Evolutionary conservation across 2,797 vertebrate genomes (phyloP), one percentile per base, ranked within the genome.

Genomic region (Sebastes wilsoni): DNA sequence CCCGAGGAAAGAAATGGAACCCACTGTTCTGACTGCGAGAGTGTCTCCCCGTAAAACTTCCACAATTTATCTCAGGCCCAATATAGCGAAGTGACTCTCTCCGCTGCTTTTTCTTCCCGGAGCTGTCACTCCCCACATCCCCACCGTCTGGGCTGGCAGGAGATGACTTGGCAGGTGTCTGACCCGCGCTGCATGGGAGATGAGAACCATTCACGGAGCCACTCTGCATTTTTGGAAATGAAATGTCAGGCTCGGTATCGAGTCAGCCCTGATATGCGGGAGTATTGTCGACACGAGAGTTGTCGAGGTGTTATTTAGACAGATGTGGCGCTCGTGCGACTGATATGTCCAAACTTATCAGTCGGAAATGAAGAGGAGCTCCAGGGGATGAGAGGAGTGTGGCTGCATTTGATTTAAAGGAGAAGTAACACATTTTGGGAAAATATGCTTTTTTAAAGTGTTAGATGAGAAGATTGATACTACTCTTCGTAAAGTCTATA

Each of bases 121-220:
- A 92, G 81, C 82, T 77, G 85, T 88, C 89, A 79, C 84, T 88
- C 79, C 69, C 66, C 84, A 86, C 83, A 75, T 85, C 90, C 87
- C 87, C 80, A 73, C 69, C 28, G 66, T 85, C 80, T 85, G 72
- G 61, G 55, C 79, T 61, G 61, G 83, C 73, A 77, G 82, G 88
- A 90, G 87, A 69, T 42, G 81, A 72, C 88, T 75, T 89, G 82
- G 89, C 91, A 92, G 90, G 92, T 90, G 88, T 87, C 81, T 83
- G 82, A 81, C 87, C 87, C 27, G 30, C 70, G 28, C 87, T 54
- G 83, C 81, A 72, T 78, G 75, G 9, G 16, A 82, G 78, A 88
- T 42, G 80, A 80, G 84, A 89, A 77, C 70, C 73, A 22, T 75
- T 59, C 83, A 65, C 78, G 36, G 59, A 88, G 85, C 69, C 79